These are phyloP conservation scores for Brachyhypopomus gauderio DNA, from an alignment of 2,113 vertebrate genomes.

Conservation along the genomic window DNA sequence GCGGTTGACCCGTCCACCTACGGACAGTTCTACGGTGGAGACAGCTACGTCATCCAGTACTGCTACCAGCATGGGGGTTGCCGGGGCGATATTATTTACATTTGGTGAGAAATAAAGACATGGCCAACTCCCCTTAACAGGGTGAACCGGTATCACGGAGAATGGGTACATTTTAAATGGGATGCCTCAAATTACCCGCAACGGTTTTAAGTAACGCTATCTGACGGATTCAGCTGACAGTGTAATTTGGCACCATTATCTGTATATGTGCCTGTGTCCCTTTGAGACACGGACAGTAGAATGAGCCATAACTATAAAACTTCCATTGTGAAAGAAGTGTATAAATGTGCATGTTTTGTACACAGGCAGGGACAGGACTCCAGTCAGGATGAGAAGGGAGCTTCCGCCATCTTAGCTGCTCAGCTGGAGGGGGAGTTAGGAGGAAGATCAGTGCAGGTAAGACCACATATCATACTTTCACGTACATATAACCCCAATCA, in stretches of 20 bases:
- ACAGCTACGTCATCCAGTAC: conserved; percentile 89
- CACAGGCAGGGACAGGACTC: conserved; percentile 86
- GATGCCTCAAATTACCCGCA: conserved; percentile 24
- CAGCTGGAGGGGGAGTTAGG: conserved; percentile 85
- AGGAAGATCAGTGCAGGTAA: conserved; percentile 85
- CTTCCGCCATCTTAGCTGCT: conserved; percentile 78
- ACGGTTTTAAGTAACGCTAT: conserved; percentile 24
- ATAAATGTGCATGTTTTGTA: conserved; percentile 5
- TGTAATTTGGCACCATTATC: background rate
- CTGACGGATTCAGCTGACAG: background rate
- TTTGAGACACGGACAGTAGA: background rate
- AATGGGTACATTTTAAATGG: background rate
- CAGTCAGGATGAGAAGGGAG: conserved; percentile 80
- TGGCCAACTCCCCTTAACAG: background rate
- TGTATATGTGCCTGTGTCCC: background rate
- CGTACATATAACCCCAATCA: no score
- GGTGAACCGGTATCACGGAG: background rate
- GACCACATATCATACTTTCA: no score
- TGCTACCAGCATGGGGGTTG: conserved; percentile 72
- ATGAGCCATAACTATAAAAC: background rate
- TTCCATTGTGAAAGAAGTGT: background rate
- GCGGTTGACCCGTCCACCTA: conserved; percentile 66
- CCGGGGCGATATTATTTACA: conserved; percentile 86
- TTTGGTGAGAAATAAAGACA: conserved; percentile 78
- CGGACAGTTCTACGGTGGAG: conserved; percentile 88